Conservation (phyloP, 2,888 invertebrate species). For the Cheilosia vernalis region DNA sequence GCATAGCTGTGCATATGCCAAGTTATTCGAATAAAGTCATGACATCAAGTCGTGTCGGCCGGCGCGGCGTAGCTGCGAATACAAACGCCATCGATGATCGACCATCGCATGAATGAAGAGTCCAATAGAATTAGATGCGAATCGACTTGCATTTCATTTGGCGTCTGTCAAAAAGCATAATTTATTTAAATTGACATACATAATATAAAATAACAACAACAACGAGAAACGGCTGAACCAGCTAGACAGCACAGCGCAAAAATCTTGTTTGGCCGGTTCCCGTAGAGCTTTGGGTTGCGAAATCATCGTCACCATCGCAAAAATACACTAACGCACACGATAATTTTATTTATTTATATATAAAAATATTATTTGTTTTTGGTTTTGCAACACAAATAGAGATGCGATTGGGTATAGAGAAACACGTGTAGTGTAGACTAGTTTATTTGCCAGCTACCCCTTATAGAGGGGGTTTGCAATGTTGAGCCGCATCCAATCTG, state of each 20-base stretch:
- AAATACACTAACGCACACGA: constrained; percentile 10
- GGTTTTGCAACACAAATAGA: background rate
- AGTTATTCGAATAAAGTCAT: constrained; percentile 37
- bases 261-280: constrained; percentile 34
- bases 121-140: background rate
- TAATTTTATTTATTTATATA: background rate
- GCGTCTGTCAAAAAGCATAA: constrained; percentile 33
- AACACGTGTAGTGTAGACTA: too few relatives aligned
- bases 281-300: constrained; percentile 10
- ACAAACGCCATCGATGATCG: constrained; percentile 34
- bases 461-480: background rate
- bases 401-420: background rate
- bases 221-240: background rate
- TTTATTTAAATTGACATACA: constrained; percentile 29
- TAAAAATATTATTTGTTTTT: background rate
- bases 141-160: background rate
- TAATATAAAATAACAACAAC: constrained; percentile 5
- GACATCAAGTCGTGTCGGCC: constrained; percentile 1
- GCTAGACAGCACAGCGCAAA: background rate
- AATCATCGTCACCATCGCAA: constrained; percentile 13
- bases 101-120: constrained; percentile 6
- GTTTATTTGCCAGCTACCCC: background rate
- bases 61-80: background rate
- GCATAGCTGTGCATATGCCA: constrained; percentile 49
- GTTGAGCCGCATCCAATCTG: background rate